Conservation (phyloP, 2,113 vertebrate genomes). For the Atrichornis clamosus region DNA sequence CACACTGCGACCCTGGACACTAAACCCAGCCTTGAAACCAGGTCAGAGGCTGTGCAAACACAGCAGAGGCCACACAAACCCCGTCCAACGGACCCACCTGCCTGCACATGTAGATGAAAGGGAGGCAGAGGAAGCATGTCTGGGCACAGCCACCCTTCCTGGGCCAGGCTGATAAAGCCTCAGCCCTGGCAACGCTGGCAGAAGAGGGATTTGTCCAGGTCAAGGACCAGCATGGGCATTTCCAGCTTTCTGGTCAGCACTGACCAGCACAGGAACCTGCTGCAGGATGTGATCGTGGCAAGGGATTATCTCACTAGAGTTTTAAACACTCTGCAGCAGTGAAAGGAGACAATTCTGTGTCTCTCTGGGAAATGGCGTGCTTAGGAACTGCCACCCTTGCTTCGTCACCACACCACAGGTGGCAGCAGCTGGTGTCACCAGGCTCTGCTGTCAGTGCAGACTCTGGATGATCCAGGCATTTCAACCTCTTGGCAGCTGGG, state of each 20-base stretch:
- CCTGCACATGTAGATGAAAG: background rate
- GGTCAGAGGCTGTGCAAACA: constrained; percentile 17
- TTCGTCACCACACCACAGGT: accelerated
- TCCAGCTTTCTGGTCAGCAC: accelerated
- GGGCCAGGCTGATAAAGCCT: background rate
- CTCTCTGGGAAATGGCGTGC: accelerated
- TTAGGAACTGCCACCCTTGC: background rate
- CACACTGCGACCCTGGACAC: background rate
- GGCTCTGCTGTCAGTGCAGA: background rate
- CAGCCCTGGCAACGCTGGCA: background rate
- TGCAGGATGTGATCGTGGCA: background rate
- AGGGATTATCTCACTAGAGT: background rate
- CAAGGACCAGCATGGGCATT: background rate
- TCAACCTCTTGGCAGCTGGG: background rate
- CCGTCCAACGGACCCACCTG: background rate
- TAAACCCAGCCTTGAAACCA: background rate
- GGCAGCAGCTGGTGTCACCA: background rate
- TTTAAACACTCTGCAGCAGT: background rate
- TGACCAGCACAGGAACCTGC: accelerated
- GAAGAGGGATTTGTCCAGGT: background rate
- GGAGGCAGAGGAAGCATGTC: background rate
- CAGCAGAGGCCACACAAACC: background rate
- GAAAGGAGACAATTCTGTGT: background rate
- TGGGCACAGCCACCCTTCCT: background rate
- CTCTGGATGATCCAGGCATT: background rate